Evolutionary conservation across 2,113 vertebrate species (phyloP).

Genomic region (Aspidoscelis tigris): DNA sequence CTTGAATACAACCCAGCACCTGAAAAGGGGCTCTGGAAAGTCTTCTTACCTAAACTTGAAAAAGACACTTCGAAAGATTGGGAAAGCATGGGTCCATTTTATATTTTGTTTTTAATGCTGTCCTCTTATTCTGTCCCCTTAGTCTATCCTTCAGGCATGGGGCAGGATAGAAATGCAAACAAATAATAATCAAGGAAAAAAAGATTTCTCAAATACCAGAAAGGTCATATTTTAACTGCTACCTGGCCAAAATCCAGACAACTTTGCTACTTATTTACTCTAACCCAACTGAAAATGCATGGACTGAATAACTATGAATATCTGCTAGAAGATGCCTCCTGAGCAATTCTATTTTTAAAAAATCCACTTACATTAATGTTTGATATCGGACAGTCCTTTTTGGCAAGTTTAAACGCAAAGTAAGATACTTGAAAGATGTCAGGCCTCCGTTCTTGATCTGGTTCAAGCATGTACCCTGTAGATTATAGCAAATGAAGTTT

Average conservation of each 20-base stretch:
- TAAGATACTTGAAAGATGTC: conserved; percentile 97
- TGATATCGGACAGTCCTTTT: conserved; percentile 91
- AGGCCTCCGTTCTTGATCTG: conserved; percentile 91
- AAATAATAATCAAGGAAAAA: too few relatives aligned
- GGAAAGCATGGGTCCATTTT: background rate
- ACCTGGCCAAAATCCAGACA: background rate
- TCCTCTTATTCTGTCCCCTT: too few relatives aligned
- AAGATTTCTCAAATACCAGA: background rate
- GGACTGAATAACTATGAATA: too few relatives aligned
- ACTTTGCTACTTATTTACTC: background rate
- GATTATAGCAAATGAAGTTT: conserved; percentile 9
- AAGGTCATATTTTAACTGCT: background rate
- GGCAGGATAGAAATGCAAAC: too few relatives aligned
- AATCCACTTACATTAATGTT: conserved; percentile 91
- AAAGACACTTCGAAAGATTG: background rate
- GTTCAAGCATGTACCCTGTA: conserved; percentile 97
- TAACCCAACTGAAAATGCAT: too few relatives aligned
- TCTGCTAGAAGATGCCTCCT: too few relatives aligned
- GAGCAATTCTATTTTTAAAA: background rate
- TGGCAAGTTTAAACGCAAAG: conserved; percentile 94
- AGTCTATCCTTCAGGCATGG: too few relatives aligned
- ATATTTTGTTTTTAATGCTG: too few relatives aligned
- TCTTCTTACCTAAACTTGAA: background rate
- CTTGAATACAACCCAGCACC: too few relatives aligned
- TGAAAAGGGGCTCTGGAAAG: background rate